Evolutionary conservation across 1,140 invertebrate species (phyloP).

Genomic region (Euura saliciscinereae): DNA sequence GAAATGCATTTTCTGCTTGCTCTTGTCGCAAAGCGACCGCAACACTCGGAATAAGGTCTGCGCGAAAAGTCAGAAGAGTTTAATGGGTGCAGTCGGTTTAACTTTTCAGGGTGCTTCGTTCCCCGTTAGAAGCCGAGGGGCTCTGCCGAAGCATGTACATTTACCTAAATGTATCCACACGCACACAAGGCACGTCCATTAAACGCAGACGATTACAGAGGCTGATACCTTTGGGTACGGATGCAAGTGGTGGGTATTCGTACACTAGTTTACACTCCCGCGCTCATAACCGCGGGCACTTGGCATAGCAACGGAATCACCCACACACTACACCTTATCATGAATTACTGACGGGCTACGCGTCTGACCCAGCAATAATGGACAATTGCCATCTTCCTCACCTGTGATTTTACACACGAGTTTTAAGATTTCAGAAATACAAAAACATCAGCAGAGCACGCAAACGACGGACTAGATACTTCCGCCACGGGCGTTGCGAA

Average conservation of each 20-base stretch:
- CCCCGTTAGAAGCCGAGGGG: too few species aligned
- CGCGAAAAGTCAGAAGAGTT: neutral
- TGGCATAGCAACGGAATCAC: neutral
- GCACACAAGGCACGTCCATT: neutral
- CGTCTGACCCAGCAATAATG: neutral
- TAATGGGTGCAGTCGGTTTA: neutral
- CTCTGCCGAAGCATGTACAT: too few species aligned
- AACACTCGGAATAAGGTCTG: neutral
- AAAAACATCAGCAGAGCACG: neutral
- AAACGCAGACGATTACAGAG: neutral
- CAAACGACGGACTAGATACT: neutral
- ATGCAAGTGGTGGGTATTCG: neutral
- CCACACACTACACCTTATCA: neutral
- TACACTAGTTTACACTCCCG: neutral
- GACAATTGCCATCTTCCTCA: neutral
- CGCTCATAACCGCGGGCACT: neutral
- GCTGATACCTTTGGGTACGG: neutral
- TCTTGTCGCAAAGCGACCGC: neutral
- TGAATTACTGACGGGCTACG: neutral
- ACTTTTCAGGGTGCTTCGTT: too few species aligned
- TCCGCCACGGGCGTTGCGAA: neutral
- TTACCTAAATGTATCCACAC: neutral
- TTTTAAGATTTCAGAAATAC: neutral
- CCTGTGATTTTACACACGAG: neutral
- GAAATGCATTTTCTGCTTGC: slow-evolving; percentile 36